Conservation (phyloP, 2,797 vertebrate genomes). For the Orestias chungarensis region DNA sequence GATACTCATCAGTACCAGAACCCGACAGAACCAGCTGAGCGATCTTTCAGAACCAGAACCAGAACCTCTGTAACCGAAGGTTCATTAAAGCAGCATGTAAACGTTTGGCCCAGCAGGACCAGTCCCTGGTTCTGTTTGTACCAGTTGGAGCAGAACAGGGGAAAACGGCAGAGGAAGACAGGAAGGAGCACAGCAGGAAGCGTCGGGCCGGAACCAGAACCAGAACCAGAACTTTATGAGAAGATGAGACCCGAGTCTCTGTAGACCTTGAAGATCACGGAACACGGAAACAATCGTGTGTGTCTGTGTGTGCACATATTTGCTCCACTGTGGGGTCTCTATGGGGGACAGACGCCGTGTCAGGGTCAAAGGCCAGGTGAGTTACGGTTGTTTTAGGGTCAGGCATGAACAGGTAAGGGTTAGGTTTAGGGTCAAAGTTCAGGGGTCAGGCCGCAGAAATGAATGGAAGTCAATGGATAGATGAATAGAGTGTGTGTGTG, state of each 20-base stretch:
- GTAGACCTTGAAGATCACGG: conserved; percentile 98
- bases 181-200: too few relatives aligned
- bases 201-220: neutral
- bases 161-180: too few relatives aligned
- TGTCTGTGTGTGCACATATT: conserved; percentile 6
- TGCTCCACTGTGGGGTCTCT: too few relatives aligned
- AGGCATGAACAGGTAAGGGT: too few relatives aligned
- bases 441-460: too few relatives aligned
- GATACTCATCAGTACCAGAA: neutral
- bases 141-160: neutral
- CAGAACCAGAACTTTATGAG: conserved; percentile 60
- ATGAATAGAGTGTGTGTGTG: neutral
- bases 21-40: neutral
- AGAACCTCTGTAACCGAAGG: neutral
- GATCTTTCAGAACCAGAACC: neutral
- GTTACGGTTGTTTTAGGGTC: too few relatives aligned
- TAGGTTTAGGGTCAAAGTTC: too few relatives aligned
- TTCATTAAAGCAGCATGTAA: neutral
- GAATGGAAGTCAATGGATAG: too few relatives aligned
- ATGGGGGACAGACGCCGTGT: too few relatives aligned
- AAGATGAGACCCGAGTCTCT: conserved; percentile 90
- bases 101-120: neutral
- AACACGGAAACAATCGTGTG: too few relatives aligned
- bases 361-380: too few relatives aligned
- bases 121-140: neutral